Evolutionary conservation across 2,888 invertebrate genomes (phyloP).

Genomic region (Amphimallon solstitiale): DNA sequence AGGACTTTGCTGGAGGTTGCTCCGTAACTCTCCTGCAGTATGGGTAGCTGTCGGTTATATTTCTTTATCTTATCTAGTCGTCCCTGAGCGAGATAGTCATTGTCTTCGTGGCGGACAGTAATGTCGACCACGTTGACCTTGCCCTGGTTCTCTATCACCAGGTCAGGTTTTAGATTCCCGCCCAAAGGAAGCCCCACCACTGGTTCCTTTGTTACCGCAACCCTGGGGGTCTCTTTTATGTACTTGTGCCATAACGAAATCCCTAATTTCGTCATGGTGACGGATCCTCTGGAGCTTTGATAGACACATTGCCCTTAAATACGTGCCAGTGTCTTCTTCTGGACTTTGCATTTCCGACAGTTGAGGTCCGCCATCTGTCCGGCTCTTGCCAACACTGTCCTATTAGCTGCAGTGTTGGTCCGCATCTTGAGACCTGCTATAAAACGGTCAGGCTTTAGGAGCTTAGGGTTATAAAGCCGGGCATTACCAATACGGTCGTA

Average conservation of each 20-base stretch:
- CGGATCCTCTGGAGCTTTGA: constrained; percentile 46
- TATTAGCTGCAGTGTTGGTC: constrained; percentile 49
- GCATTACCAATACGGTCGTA: constrained; percentile 47
- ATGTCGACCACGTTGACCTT: constrained; percentile 52
- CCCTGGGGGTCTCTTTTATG: constrained; percentile 43
- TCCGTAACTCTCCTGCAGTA: constrained; percentile 37
- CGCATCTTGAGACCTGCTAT: constrained; percentile 52
- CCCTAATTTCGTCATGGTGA: constrained; percentile 45
- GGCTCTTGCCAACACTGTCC: constrained; percentile 48
- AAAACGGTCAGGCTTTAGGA: constrained; percentile 50
- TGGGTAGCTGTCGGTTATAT: constrained; percentile 43
- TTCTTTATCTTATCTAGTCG: constrained; percentile 48
- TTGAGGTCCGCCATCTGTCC: constrained; percentile 44
- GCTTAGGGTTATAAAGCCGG: constrained; percentile 46
- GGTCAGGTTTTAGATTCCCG: constrained; percentile 51
- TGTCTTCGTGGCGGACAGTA: constrained; percentile 47
- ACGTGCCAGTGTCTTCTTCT: constrained; percentile 53
- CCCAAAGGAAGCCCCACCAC: constrained; percentile 19
- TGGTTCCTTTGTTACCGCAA: constrained; percentile 45
- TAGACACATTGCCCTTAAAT: constrained; percentile 49
- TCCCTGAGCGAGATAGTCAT: constrained; percentile 44
- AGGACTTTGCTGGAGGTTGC: constrained; percentile 45
- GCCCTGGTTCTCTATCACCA: constrained; percentile 48
- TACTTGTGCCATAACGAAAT: constrained; percentile 38
- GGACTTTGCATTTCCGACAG: constrained; percentile 50